phyloP scores from a whole-genome alignment of 2,113 vertebrate species.

The Leptodactylus fuscus region DNA sequence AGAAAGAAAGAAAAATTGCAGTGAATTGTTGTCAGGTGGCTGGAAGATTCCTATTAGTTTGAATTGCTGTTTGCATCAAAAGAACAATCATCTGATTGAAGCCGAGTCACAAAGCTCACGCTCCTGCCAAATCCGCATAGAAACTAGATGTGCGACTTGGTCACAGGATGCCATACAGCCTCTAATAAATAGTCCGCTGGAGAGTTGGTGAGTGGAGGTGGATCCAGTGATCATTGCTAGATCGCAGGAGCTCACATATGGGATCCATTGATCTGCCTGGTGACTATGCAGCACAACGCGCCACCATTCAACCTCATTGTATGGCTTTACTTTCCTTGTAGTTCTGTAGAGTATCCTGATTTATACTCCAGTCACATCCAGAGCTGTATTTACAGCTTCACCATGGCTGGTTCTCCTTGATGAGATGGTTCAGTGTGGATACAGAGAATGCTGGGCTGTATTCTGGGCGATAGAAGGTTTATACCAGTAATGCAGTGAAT shows the following conservation, averaged over 20 bases:
- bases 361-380: too few species aligned
- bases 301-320: neutral
- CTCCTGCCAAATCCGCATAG: slow-evolving; percentile 9
- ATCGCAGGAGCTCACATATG: too few species aligned
- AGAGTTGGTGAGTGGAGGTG: neutral
- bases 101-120: neutral
- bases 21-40: neutral
- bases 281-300: neutral
- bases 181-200: neutral
- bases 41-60: slow-evolving; percentile 14
- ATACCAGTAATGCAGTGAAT: too few species aligned
- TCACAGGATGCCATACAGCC: neutral
- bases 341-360: too few species aligned
- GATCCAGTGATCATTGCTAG: neutral
- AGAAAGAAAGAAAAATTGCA: neutral
- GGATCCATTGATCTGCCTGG: neutral
- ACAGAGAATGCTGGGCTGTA: too few species aligned
- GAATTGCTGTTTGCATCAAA: neutral
- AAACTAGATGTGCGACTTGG: neutral
- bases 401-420: too few species aligned
- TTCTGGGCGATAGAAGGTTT: too few species aligned
- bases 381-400: too few species aligned
- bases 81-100: neutral
- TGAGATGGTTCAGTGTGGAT: too few species aligned
- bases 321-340: too few species aligned